Evolutionary conservation across 2,797 vertebrate genomes (phyloP), one percentile per base, ranked within the genome.

Genomic region (Chelidonichthys spinosus): DNA sequence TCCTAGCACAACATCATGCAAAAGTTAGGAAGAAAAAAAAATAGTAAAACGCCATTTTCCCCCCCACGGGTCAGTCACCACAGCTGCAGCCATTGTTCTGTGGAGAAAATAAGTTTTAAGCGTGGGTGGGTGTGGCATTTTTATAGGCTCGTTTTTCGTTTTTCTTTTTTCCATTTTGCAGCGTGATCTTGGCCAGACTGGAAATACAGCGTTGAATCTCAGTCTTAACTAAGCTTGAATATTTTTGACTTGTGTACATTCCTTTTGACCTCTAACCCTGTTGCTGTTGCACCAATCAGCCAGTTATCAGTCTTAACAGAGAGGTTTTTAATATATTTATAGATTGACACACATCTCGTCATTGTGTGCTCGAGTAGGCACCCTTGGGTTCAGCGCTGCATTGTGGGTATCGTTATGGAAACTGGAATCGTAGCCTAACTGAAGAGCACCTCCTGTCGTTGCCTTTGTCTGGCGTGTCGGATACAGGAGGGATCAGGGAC

Each of bases 191-290:
- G 82, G 85, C 83, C 82, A 66, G 86, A 91, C 92, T 93, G 88
- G 90, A 93, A 90, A 84, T 70, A 53, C 81, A 76, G 86, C 87
- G 78, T 85, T 85, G 74, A 90, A 92, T 92, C 90, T 94, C 89
- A 88, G 71, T 87, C 65, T 81, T 75, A 88, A 74, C 53, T 63
- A 81, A 88, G 88, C 84, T 92, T 85, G 86, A 91, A 89, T 78
- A 63, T 85, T 64, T 73, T 86, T 79, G 78, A 93, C 90, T 93
- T 83, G 83, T 87, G 84, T 86, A 90, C 95, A 93, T 95, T 95
- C 93, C 93, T 91, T 88, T 25, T 91, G 79, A 85, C 89, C 88
- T 90, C 85, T 78, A 63, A 73, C 68, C 67, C 50, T 72, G 63
- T 76, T 59, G 77, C 74, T 76, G 83, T 69, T 60, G 85, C 87